These are phyloP conservation scores for Macroglossus sobrinus DNA, from an alignment of 2,113 vertebrate genomes.

Conservation along the genomic window DNA sequence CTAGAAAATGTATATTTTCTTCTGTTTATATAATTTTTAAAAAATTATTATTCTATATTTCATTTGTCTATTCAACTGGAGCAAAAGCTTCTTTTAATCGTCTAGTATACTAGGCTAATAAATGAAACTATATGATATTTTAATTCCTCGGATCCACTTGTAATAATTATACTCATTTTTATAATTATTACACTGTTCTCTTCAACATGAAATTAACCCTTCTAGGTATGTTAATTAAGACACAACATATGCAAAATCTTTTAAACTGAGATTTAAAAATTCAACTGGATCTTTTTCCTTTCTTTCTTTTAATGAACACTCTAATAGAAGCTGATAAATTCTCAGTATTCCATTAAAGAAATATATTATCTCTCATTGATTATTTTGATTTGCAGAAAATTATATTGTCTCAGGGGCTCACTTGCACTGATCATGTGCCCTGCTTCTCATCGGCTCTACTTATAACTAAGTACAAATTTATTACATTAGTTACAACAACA, in stretches of 20 bases:
- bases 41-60: conserved; percentile 36
- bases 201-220: conserved; percentile 69
- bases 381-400: conserved; percentile 10
- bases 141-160: conserved; percentile 67
- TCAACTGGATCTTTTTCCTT: neutral
- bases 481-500: neutral
- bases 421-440: neutral
- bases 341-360: neutral
- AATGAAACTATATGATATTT: conserved; percentile 70
- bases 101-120: conserved; percentile 48
- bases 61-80: conserved; percentile 53
- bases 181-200: conserved; percentile 59
- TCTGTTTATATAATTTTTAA: neutral
- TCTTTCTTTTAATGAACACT: neutral
- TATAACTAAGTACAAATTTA: neutral
- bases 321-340: neutral
- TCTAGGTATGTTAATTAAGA: conserved; percentile 63
- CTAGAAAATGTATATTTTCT: neutral
- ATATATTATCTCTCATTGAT: neutral
- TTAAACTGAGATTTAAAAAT: neutral
- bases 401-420: neutral
- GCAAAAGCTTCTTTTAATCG: conserved; percentile 55
- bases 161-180: conserved; percentile 69
- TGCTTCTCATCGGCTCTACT: neutral
- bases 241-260: conserved; percentile 56